A percentile compares a stretch with the other conserved stretches of the same genome.
phyloP scores from a whole-genome alignment of 2,888 invertebrate genomes.

The Tortrix viridana region DNA sequence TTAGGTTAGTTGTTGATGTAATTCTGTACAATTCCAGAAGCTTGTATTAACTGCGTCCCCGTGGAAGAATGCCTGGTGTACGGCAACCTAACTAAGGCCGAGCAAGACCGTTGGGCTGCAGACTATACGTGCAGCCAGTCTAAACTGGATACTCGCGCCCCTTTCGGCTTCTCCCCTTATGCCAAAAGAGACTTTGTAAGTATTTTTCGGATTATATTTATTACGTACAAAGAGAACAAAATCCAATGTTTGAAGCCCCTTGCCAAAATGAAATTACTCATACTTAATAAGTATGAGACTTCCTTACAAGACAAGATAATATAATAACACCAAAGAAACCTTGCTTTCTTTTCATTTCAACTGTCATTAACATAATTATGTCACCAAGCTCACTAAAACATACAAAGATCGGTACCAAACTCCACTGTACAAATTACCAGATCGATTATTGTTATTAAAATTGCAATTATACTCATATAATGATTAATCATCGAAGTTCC shows the following conservation, averaged over 20 bases:
- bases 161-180: slow-evolving; percentile 51
- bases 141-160: slow-evolving; percentile 39
- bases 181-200: slow-evolving; percentile 62
- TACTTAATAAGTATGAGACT: no score
- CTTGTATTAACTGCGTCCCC: slow-evolving; percentile 61
- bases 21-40: slow-evolving; percentile 52
- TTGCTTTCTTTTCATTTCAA: no score
- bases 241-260: neutral
- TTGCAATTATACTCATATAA: slow-evolving; percentile 27
- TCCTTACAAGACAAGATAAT: no score
- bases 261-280: no score
- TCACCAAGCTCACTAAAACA: no score
- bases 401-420: no score
- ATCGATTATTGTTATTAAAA: slow-evolving; percentile 30
- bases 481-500: slow-evolving; percentile 32
- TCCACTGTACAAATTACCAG: neutral
- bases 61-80: slow-evolving; percentile 56
- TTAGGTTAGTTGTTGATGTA: no score
- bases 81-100: slow-evolving; percentile 50
- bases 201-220: slow-evolving; percentile 26
- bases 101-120: slow-evolving; percentile 57
- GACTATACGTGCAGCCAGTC: slow-evolving; percentile 54
- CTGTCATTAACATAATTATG: no score
- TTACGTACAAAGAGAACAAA: neutral
- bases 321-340: no score